Conservation (phyloP, 2,113 vertebrate genomes). For the Cervus canadensis region DNA sequence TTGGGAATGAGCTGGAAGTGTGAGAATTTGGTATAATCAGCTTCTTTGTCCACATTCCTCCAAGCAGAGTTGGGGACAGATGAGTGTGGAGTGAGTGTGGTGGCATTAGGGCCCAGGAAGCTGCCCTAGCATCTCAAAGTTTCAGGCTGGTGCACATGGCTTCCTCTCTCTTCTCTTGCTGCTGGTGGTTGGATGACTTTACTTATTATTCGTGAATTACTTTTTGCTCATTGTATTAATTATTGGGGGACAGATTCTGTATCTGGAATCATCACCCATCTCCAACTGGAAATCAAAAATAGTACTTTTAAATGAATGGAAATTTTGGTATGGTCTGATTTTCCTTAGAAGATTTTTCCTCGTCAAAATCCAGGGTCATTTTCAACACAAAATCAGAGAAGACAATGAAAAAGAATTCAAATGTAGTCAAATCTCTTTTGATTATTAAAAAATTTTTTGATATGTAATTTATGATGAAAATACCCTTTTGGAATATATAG, state of each 20-base stretch:
- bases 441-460: neutral
- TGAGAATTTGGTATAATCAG: neutral
- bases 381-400: neutral
- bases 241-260: neutral
- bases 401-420: neutral
- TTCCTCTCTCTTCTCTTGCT: neutral
- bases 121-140: neutral
- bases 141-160: accelerated
- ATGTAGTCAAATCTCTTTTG: neutral
- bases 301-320: neutral
- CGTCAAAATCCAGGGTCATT: neutral
- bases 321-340: neutral
- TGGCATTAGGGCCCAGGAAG: neutral
- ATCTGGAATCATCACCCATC: neutral
- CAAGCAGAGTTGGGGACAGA: neutral
- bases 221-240: neutral
- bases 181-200: neutral
- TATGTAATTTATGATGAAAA: neutral
- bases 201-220: neutral
- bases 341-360: neutral
- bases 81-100: neutral
- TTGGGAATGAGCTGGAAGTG: neutral
- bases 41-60: neutral
- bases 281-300: neutral
- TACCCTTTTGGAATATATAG: neutral